A percentile compares a stretch with the other conserved stretches of the same genome.
Conservation (phyloP, 2,797 vertebrate genomes). For the Vireo griseus region DNA sequence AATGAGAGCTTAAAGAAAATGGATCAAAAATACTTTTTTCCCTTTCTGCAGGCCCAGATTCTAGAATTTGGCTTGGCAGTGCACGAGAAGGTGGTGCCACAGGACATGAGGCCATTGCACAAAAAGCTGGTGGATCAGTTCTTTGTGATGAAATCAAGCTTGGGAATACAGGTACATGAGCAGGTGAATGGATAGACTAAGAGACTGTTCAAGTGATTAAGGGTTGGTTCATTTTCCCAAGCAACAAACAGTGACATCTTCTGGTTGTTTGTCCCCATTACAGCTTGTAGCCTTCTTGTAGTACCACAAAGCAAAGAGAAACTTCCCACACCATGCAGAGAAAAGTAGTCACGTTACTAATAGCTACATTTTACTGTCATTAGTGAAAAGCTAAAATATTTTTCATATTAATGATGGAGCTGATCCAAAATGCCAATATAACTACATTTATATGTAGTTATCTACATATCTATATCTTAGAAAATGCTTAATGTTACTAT, state of each 20-base stretch:
- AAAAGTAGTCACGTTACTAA: not conserved
- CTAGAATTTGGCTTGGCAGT: slow-evolving; percentile 93
- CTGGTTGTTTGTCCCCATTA: slow-evolving; percentile 51
- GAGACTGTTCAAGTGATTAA: not conserved
- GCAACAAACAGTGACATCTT: slow-evolving; percentile 71
- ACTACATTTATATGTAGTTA: not conserved
- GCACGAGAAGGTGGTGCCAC: slow-evolving; percentile 96
- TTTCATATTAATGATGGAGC: not conserved
- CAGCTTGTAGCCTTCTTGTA: not conserved
- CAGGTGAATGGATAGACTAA: not conserved
- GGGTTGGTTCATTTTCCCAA: not conserved
- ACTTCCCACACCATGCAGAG: not conserved
- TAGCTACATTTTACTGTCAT: not conserved
- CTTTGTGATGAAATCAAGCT: slow-evolving; percentile 96
- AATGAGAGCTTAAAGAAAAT: not conserved
- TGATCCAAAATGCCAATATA: not conserved
- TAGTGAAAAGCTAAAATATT: not conserved
- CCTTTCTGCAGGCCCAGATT: slow-evolving; percentile 86
- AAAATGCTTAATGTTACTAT: not conserved
- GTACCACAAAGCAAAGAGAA: not conserved
- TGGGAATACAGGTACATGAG: slow-evolving; percentile 89
- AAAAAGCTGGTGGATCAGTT: slow-evolving; percentile 99
- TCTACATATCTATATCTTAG: not conserved
- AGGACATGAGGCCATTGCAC: slow-evolving; percentile 96
- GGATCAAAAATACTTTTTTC: not conserved